phyloP scores from a whole-genome alignment of 2,888 invertebrate genomes.

The Eupithecia inturbata region DNA sequence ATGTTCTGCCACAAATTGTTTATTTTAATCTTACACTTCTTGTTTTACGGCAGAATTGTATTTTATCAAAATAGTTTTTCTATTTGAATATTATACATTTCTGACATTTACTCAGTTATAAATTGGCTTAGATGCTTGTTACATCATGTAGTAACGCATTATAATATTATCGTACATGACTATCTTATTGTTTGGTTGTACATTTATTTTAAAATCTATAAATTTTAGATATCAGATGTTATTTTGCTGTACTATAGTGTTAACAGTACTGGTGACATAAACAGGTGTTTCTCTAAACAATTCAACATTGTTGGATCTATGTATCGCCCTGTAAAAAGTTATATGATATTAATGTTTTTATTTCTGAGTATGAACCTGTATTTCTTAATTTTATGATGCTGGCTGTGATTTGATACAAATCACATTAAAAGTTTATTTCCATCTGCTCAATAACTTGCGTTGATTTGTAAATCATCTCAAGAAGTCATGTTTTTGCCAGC shows the following conservation, averaged over 20 bases:
- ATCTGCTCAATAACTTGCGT: not conserved
- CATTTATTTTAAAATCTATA: slow-evolving; percentile 30
- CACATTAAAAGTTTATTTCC: not conserved
- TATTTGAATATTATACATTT: not conserved
- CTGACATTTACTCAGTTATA: slow-evolving; percentile 7
- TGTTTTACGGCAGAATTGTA: not conserved
- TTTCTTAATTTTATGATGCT: slow-evolving; percentile 25
- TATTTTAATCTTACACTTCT: not conserved
- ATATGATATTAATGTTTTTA: slow-evolving; percentile 14
- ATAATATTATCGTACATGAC: slow-evolving; percentile 26
- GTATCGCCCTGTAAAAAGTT: slow-evolving; percentile 8
- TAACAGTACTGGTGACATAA: not conserved
- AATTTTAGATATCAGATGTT: slow-evolving; percentile 31
- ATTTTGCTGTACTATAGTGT: slow-evolving; percentile 23
- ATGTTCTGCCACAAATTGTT: not conserved
- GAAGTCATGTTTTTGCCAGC: slow-evolving; percentile 17
- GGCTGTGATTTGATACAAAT: slow-evolving; percentile 12
- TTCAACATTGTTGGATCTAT: slow-evolving; percentile 1
- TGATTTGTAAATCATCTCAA: not conserved
- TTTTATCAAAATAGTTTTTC: slow-evolving; percentile 28
- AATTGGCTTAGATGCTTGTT: slow-evolving; percentile 33
- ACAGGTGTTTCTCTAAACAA: not conserved
- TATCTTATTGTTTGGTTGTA: slow-evolving; percentile 35
- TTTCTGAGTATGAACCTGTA: slow-evolving; percentile 10
- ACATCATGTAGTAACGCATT: slow-evolving; percentile 25